phyloP scores from a whole-genome alignment of 2,797 vertebrate genomes.

The Vultur gryphus region DNA sequence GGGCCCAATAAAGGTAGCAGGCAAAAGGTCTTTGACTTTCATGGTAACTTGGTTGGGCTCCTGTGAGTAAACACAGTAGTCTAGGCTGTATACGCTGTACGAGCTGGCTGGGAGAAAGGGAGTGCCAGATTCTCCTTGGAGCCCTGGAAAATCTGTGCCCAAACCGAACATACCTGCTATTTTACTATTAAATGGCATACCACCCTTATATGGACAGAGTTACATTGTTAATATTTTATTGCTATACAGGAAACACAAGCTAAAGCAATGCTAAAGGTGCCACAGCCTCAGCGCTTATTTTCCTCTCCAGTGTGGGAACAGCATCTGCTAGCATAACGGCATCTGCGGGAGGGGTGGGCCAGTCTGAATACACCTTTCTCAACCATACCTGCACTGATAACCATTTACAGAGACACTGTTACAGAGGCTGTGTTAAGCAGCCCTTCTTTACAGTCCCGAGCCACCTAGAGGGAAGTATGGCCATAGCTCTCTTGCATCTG shows the following conservation, averaged over 20 bases:
- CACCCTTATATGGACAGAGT: not conserved
- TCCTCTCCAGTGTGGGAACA: not conserved
- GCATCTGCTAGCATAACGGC: accelerated
- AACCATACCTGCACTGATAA: not conserved
- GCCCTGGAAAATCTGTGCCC: not conserved
- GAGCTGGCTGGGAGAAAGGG: not conserved
- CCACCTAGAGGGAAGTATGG: not conserved
- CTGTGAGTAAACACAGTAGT: not conserved
- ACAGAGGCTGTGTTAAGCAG: not conserved
- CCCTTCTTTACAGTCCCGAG: not conserved
- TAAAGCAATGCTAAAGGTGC: not conserved
- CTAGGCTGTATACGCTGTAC: not conserved
- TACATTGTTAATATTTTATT: not conserved
- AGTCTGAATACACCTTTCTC: not conserved
- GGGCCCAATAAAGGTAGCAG: not conserved
- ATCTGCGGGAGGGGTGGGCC: not conserved
- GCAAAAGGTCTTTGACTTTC: not conserved
- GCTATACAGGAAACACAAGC: not conserved
- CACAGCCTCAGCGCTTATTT: not conserved
- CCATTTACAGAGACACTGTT: not conserved
- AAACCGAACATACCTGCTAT: not conserved
- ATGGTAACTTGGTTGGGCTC: not conserved
- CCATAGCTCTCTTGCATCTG: not conserved
- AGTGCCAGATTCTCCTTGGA: not conserved
- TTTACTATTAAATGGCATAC: not conserved